Conservation (phyloP, 2,113 vertebrate species). For the Cisticola juncidis region DNA sequence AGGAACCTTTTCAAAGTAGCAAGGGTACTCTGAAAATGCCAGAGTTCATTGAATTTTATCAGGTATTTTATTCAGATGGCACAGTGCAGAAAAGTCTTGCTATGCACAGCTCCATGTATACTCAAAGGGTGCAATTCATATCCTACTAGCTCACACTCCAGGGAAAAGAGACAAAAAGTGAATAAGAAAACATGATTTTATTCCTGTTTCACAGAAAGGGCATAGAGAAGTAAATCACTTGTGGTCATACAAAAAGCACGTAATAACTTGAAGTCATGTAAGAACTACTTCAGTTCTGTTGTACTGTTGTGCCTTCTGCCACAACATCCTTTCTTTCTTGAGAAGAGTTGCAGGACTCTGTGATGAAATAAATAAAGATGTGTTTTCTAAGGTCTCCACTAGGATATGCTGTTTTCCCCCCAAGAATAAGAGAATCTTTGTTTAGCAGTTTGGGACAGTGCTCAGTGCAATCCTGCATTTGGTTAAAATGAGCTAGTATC, state of each 20-base stretch:
- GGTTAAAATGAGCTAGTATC: background rate
- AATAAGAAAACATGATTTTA: background rate
- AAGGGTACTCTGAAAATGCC: background rate
- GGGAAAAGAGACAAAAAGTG: background rate
- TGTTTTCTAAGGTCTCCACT: background rate
- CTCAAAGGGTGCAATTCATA: background rate
- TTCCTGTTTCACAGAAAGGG: background rate
- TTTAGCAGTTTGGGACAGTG: background rate
- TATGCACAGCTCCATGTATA: background rate
- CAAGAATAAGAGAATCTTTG: background rate
- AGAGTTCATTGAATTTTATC: background rate
- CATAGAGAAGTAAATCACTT: background rate
- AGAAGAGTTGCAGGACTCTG: background rate
- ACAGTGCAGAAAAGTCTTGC: background rate
- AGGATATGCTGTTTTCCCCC: background rate
- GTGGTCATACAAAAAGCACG: background rate
- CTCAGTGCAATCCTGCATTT: background rate
- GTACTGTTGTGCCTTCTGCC: background rate
- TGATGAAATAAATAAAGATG: background rate
- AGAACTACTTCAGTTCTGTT: background rate
- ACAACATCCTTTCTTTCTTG: background rate
- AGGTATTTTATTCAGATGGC: background rate
- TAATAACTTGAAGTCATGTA: background rate
- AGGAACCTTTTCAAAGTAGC: background rate
- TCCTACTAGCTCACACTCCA: background rate